Evolutionary conservation across 2,888 invertebrate species (phyloP), one percentile per base, ranked within the genome.

Genomic region (Brenthis daphne): DNA sequence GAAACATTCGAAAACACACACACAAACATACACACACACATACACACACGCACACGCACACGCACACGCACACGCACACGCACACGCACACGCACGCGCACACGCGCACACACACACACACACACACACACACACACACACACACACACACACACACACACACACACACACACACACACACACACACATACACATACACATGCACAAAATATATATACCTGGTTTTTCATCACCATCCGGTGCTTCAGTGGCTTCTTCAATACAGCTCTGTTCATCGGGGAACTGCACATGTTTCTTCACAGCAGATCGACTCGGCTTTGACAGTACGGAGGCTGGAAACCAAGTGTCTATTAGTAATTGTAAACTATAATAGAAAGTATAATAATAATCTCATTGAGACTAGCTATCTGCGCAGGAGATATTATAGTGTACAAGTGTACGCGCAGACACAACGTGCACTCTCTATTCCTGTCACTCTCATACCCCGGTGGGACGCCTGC

Each of bases 251-350:
- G 85, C 86, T 65, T 90, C 91, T 68, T 89, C 90, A 37, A 91
- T 87, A 77, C 89, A 89, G 77, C 90, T 92, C 56, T 88, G 87
- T 69, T 93, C 93, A 64, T 95, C 95, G 0, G 95, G 95, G 78
- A 96, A 96, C 80, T 96, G 95, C 0, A 96, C 96, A 76, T 95
- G 95, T 77, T 96, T 96, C 80, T 95, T 94, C 24, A 90, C 87
- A 24, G 89, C 89, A 57, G 94, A 89, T 1, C 92, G 90, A 57
- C 80, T 87, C 24, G 88, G 87, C 78, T 85, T 93, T 73, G 90
- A 87, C 29, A 92, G 79, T 55, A 89, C 86, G 24, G 93, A 93
- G 0, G 93, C 94, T 83, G 84, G 51, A 57, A 68, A 82, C 75
- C 74, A 57, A 53, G 50, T 13, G 33, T 16, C 6, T 54, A 54